Evolutionary conservation across 2,888 invertebrate genomes (phyloP).

Genomic region (Plemyria rubiginata): DNA sequence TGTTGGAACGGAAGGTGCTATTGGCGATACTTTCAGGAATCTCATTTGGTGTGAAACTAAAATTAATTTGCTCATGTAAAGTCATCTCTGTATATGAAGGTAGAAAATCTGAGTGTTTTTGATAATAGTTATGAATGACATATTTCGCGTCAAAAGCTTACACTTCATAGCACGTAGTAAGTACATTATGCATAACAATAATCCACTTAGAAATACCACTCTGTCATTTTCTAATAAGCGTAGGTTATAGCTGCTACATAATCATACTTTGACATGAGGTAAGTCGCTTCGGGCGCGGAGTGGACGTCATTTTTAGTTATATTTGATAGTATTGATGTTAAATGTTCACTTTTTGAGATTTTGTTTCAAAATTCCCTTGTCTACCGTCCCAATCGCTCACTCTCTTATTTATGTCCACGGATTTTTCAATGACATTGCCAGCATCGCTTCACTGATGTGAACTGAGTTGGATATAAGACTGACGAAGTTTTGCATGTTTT

Average conservation of each 20-base stretch:
- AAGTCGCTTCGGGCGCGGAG: slow-evolving; percentile 20
- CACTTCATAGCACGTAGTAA: too few relatives aligned
- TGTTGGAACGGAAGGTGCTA: slow-evolving; percentile 11
- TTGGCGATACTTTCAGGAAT: slow-evolving; percentile 15
- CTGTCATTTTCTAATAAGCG: too few relatives aligned
- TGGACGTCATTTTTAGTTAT: slow-evolving; percentile 31
- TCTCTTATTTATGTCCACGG: slow-evolving; percentile 28
- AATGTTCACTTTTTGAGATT: slow-evolving; percentile 23
- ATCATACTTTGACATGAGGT: background rate
- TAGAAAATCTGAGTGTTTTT: slow-evolving; percentile 1
- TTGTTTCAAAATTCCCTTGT: slow-evolving; percentile 32
- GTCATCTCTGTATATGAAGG: background rate
- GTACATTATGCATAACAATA: too few relatives aligned
- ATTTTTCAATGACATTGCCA: slow-evolving; percentile 32
- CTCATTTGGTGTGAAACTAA: slow-evolving; percentile 20
- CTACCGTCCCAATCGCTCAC: slow-evolving; percentile 34
- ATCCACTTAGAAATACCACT: too few relatives aligned
- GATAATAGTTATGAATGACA: slow-evolving; percentile 1
- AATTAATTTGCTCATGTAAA: slow-evolving; percentile 25
- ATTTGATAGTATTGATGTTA: slow-evolving; percentile 25
- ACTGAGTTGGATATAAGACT: slow-evolving; percentile 75
- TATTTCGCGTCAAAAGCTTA: slow-evolving; percentile 5
- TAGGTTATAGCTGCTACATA: too few relatives aligned
- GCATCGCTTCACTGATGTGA: slow-evolving; percentile 47
- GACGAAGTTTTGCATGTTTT: slow-evolving; percentile 71